These are phyloP conservation scores for Forficula auricularia DNA, from an alignment of 1,140 invertebrate genomes.

Conservation along the genomic window DNA sequence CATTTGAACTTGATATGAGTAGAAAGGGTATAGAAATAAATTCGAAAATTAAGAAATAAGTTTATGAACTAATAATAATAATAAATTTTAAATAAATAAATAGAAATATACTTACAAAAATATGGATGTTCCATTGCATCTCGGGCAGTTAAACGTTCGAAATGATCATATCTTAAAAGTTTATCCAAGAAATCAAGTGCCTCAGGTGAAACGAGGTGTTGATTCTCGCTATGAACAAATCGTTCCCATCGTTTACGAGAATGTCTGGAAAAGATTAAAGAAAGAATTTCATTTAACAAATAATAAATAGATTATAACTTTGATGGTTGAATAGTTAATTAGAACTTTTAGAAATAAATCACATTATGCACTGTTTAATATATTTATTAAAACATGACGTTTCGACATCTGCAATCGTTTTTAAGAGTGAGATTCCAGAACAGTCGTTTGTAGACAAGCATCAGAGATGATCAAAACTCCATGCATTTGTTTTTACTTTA, in stretches of 20 bases:
- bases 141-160: slow-evolving; percentile 90
- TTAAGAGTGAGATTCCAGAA: no score
- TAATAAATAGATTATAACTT: no score
- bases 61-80: neutral
- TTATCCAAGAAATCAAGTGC: slow-evolving; percentile 98
- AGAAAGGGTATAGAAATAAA: neutral
- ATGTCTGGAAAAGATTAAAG: slow-evolving; percentile 69
- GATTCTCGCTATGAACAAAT: slow-evolving; percentile 98
- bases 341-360: no score
- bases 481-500: no score
- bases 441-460: no score
- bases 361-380: no score
- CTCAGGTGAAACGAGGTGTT: slow-evolving; percentile 95
- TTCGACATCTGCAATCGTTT: no score
- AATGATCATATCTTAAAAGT: slow-evolving; percentile 95
- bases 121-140: slow-evolving; percentile 99
- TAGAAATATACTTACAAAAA: slow-evolving; percentile 49
- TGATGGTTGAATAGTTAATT: no score
- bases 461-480: no score
- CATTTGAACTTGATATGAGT: neutral
- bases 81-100: slow-evolving; percentile 1
- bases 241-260: slow-evolving; percentile 98
- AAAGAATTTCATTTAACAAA: no score
- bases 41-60: neutral
- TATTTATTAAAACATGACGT: no score